phyloP scores from a whole-genome alignment of 2,888 invertebrate species.

The Harmothoe impar region DNA sequence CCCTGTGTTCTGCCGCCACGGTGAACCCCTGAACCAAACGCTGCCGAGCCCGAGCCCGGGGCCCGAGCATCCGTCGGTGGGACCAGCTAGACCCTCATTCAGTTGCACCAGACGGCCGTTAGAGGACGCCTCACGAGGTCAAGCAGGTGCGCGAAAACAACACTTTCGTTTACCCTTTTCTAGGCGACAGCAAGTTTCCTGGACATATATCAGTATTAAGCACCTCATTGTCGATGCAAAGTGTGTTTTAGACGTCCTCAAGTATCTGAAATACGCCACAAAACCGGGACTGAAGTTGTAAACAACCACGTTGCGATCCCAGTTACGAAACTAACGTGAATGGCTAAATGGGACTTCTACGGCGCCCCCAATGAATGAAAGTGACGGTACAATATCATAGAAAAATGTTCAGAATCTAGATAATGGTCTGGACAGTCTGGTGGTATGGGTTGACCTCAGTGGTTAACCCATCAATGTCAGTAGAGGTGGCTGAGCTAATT shows the following conservation, averaged over 20 bases:
- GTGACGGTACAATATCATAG: too few relatives aligned
- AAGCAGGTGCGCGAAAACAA: conserved; percentile 55
- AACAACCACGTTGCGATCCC: conserved; percentile 55
- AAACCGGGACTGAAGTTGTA: background rate
- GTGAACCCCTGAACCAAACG: too few relatives aligned
- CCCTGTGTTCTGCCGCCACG: too few relatives aligned
- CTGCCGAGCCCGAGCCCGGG: too few relatives aligned
- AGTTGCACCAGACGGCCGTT: conserved; percentile 1
- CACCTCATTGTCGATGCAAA: background rate
- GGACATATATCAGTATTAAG: background rate
- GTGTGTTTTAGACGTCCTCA: background rate
- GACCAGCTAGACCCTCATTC: too few relatives aligned
- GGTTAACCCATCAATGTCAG: too few relatives aligned
- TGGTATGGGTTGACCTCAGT: too few relatives aligned
- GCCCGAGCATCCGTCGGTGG: too few relatives aligned
- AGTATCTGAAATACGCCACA: background rate
- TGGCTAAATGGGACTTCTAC: background rate
- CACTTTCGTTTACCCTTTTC: conserved; percentile 27
- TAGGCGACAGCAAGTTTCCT: background rate
- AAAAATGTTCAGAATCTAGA: too few relatives aligned
- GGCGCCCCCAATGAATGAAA: background rate
- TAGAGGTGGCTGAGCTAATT: too few relatives aligned
- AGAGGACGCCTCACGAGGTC: conserved; percentile 44
- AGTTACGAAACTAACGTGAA: background rate
- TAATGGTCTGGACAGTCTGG: too few relatives aligned